These are phyloP conservation scores for Laticauda colubrina DNA, from an alignment of 2,113 vertebrate genomes.

Conservation along the genomic window DNA sequence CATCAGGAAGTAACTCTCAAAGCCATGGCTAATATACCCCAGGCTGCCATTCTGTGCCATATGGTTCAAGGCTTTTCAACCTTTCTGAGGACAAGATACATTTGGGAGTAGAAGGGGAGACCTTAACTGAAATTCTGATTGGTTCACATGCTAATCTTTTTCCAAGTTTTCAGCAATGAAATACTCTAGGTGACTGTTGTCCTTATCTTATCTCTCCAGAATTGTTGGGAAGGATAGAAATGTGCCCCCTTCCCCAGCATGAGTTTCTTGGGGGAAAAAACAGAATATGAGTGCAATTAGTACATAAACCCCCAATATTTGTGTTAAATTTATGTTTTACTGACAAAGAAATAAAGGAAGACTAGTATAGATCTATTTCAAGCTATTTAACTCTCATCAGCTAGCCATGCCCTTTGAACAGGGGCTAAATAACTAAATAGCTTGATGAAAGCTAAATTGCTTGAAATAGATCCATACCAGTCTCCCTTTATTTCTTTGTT, in stretches of 20 bases:
- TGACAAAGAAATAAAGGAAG: too few species aligned
- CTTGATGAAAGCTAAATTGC: too few species aligned
- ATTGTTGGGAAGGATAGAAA: not conserved
- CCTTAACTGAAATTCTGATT: rapidly evolving
- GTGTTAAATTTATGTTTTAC: too few species aligned
- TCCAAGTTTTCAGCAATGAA: not conserved
- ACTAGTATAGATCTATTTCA: too few species aligned
- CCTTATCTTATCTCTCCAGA: not conserved
- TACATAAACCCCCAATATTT: not conserved
- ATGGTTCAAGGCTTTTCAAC: not conserved
- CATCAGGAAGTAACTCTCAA: not conserved
- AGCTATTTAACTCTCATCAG: too few species aligned
- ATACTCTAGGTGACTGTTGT: not conserved
- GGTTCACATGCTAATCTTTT: not conserved
- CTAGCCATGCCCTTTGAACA: too few species aligned
- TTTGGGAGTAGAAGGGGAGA: not conserved
- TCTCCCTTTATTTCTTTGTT: too few species aligned
- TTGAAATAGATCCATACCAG: too few species aligned
- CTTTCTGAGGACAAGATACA: not conserved
- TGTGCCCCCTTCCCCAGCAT: not conserved
- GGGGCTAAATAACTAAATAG: too few species aligned
- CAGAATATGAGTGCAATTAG: not conserved
- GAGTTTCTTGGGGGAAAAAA: not conserved
- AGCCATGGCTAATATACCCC: not conserved
- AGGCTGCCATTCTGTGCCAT: not conserved